A percentile compares a stretch with the other conserved stretches of the same genome.
phyloP scores from a whole-genome alignment of 2,797 vertebrate genomes.

The Phrynocephalus guinanensis region DNA sequence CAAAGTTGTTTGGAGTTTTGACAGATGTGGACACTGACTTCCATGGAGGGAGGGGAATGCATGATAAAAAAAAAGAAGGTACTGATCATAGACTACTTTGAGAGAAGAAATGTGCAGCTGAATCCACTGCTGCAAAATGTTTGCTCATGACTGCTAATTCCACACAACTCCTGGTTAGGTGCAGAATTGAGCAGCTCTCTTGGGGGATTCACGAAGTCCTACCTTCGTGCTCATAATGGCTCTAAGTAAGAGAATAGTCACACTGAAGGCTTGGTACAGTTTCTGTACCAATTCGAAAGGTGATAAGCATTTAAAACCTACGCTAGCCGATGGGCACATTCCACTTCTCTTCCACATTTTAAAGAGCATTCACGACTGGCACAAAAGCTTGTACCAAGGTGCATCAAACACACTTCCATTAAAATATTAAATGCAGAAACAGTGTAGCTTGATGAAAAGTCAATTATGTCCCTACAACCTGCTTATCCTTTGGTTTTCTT shows the following conservation, averaged over 20 bases:
- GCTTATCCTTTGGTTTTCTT: neutral
- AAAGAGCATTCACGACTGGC: neutral
- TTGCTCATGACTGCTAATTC: neutral
- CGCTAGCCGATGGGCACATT: neutral
- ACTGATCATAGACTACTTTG: neutral
- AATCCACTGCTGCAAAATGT: neutral
- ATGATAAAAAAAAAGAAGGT: neutral
- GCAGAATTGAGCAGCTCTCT: neutral
- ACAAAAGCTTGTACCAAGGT: neutral
- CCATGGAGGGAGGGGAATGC: neutral
- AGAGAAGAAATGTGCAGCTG: neutral
- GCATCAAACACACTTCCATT: neutral
- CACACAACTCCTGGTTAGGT: neutral
- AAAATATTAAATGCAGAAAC: neutral
- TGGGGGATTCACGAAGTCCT: neutral
- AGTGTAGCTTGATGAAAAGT: neutral
- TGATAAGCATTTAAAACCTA: neutral
- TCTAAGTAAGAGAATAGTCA: neutral
- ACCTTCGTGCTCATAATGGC: neutral
- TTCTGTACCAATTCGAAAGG: neutral
- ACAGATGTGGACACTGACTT: conserved; percentile 14
- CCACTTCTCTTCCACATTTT: neutral
- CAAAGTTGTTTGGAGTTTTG: neutral
- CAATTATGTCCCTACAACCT: neutral
- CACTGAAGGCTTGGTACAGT: neutral